These are phyloP conservation scores for Sarcophaga subvicina DNA, from an alignment of 2,888 invertebrate species.

Conservation along the genomic window DNA sequence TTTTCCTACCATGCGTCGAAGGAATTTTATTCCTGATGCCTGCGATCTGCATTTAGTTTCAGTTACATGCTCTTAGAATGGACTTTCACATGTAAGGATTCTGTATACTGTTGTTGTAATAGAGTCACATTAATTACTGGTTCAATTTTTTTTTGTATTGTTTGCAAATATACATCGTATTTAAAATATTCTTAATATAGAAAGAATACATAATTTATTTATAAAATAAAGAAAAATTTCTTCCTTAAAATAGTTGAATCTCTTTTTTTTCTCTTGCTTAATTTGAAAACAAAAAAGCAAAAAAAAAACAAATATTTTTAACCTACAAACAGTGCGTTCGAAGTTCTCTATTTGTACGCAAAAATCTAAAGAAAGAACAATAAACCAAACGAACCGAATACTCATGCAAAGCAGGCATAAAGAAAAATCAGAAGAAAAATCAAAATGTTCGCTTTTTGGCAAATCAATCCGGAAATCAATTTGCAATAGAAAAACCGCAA, in stretches of 20 bases:
- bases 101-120: too few species aligned
- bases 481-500: constrained; percentile 20
- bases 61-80: too few species aligned
- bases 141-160: too few species aligned
- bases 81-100: too few species aligned
- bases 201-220: neutral
- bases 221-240: constrained; percentile 11
- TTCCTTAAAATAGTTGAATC: neutral
- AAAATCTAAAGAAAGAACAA: constrained; percentile 21
- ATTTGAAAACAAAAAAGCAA: neutral
- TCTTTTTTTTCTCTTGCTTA: neutral
- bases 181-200: neutral
- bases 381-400: constrained; percentile 5
- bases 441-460: constrained; percentile 57
- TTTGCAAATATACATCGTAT: too few species aligned
- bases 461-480: constrained; percentile 62
- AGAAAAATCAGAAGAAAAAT: constrained; percentile 48
- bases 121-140: too few species aligned
- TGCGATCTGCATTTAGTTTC: too few species aligned
- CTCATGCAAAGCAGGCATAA: neutral
- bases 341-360: neutral
- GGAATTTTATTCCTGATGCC: too few species aligned
- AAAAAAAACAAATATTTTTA: neutral
- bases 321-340: constrained; percentile 4
- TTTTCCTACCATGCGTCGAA: too few species aligned